Base-by-base conservation (phyloP, 2,888 invertebrate genomes). In the Drosophila affinis region DNA sequence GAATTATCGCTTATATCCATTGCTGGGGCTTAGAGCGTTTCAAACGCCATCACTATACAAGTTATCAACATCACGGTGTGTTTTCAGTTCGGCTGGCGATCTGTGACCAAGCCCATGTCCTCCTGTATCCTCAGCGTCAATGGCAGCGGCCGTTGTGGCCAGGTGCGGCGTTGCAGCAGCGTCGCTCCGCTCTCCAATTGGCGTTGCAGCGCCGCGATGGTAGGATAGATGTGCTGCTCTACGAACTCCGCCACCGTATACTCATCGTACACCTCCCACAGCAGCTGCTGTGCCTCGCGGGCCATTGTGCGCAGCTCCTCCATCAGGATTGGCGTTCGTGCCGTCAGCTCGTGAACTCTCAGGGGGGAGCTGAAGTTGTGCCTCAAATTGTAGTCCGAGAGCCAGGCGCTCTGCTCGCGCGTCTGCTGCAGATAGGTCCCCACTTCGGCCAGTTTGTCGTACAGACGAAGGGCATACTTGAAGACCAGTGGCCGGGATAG, bases 371-470 rank as follows among this genome's bases (percentile, higher is more conserved):
- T 94, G 87, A 95, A 96, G 86, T 95, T 95, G 79, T 94, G 94
- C n/a, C 94, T 92, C 6, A 95, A 92, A 88, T 95, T 95, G 89
- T 95, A 96, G 34, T 94, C 93, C 24, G 95, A 95, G 93, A 96
- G 93, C 96, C 96, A 96, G 34, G 95, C 93, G 79, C 91, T 92
- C 51, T 89, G 88, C 17, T 89, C 89, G 0, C 89, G 81, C 1
- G 91, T 90, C 62, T 91, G 90, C 44, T 82, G 79, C 59, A 92
- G 76, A 78, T 91, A 87, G 90, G 92, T 68, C 90, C 91, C 81
- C 9, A 90, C 80, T 75, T 93, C 93, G 24, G 81, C 76, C 64
- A 92, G 87, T 53, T 92, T 91, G 27, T 90, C 91, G 58, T 90
- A 91, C 34, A 93, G 81, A 3, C 92, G 91, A 48, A 93, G 80